Evolutionary conservation across 2,113 vertebrate species (phyloP).

Genomic region (Arvicanthis niloticus): DNA sequence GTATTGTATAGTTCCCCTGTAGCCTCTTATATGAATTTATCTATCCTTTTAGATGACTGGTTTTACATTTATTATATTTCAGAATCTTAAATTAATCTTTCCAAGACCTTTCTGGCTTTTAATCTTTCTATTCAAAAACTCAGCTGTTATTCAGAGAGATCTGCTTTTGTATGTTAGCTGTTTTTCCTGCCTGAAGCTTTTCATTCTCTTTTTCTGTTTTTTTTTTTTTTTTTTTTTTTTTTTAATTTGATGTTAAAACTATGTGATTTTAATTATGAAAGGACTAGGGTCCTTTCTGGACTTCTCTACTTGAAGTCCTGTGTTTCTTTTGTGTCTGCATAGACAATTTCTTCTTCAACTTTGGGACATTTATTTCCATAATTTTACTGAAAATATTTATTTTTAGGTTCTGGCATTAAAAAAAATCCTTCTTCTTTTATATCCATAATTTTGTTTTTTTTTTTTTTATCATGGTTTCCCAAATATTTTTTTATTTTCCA

Average conservation of each 20-base stretch:
- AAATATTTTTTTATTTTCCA: not conserved
- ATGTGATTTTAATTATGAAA: not conserved
- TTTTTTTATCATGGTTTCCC: not conserved
- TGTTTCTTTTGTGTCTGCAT: not conserved
- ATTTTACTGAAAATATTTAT: not conserved
- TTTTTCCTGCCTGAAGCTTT: not conserved
- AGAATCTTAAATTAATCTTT: not conserved
- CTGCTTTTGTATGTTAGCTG: not conserved
- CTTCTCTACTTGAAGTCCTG: not conserved
- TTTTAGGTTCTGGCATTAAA: not conserved
- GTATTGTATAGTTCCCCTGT: not conserved
- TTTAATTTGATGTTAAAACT: not conserved
- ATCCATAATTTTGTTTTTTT: not conserved
- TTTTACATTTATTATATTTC: not conserved
- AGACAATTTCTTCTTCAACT: not conserved
- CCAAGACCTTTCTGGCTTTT: not conserved
- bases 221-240: not conserved
- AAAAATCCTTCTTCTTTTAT: not conserved
- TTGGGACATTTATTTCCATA: not conserved
- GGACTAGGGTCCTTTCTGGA: not conserved
- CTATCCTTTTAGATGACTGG: not conserved
- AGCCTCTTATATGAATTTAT: not conserved
- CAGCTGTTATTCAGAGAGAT: not conserved
- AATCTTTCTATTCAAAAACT: not conserved
- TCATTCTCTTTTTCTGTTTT: not conserved